Percentiles rank a stretch among this genome's conserved stretches.
Evolutionary conservation across 2,113 vertebrate species (phyloP).

Genomic region (Panthera tigris): DNA sequence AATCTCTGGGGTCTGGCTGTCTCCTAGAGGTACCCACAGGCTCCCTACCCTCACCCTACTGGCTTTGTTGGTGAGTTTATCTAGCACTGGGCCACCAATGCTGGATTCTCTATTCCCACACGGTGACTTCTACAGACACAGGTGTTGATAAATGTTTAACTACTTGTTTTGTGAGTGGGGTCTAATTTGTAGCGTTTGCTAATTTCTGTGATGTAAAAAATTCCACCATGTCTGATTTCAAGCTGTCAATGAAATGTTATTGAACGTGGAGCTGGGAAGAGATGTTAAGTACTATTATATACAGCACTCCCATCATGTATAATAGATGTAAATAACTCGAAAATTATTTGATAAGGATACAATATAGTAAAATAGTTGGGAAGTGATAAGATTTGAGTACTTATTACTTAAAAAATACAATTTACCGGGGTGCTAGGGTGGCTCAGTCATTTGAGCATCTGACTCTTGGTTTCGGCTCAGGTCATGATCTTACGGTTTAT

Average conservation of each 20-base stretch:
- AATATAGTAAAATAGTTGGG: not conserved
- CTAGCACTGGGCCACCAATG: not conserved
- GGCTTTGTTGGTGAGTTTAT: not conserved
- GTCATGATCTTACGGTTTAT: too few species aligned
- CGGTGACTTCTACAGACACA: not conserved
- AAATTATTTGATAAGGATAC: not conserved
- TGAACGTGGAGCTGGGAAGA: not conserved
- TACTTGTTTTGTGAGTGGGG: not conserved
- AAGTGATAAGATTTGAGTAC: not conserved
- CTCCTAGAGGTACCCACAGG: not conserved
- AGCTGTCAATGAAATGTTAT: not conserved
- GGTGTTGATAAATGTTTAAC: not conserved
- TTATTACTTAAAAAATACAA: not conserved
- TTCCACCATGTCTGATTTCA: not conserved
- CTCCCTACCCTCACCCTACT: not conserved
- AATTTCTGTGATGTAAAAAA: not conserved
- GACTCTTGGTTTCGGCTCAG: too few species aligned
- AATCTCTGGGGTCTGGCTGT: not conserved
- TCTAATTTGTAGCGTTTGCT: not conserved
- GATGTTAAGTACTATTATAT: not conserved
- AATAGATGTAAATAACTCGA: not conserved
- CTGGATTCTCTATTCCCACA: not conserved
- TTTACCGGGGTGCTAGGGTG: too few species aligned
- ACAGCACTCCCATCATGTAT: not conserved
- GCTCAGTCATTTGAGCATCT: too few species aligned